These are phyloP conservation scores for Amiota mariae DNA, from an alignment of 2,888 invertebrate species.

Conservation along the genomic window DNA sequence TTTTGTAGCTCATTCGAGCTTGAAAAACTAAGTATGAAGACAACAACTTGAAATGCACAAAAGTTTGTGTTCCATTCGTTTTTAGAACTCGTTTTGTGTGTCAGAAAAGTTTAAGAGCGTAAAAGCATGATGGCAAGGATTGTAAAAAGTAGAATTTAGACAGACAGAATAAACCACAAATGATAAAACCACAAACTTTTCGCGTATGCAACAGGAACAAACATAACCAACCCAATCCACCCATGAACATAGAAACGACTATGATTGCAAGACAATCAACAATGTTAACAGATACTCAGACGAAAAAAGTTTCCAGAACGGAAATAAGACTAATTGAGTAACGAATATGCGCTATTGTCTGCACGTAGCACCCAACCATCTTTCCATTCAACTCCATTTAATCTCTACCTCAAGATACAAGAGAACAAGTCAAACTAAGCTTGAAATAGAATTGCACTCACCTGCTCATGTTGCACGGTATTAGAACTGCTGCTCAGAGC, in stretches of 20 bases:
- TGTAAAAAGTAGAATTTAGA: neutral
- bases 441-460: slow-evolving; percentile 48
- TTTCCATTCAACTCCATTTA: neutral
- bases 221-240: no score
- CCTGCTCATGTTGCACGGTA: slow-evolving; percentile 50
- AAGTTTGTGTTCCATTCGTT: slow-evolving; percentile 18
- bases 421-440: neutral
- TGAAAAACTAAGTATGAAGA: no score
- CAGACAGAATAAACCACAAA: neutral
- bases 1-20: no score
- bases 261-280: slow-evolving; percentile 10
- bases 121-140: slow-evolving; percentile 13
- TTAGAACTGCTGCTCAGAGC: slow-evolving; percentile 49
- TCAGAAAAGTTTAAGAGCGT: neutral
- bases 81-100: neutral
- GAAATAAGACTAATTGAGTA: slow-evolving; percentile 59
- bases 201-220: neutral
- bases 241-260: no score
- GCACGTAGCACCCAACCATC: neutral
- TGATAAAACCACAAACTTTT: slow-evolving; percentile 17
- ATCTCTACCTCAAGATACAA: neutral
- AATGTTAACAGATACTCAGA: neutral
- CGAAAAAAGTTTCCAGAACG: slow-evolving; percentile 7
- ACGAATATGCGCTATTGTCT: slow-evolving; percentile 29
- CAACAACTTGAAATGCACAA: neutral